A percentile compares a stretch with the other conserved stretches of the same genome.
Evolutionary conservation across 1,140 invertebrate species (phyloP).

Genomic region (Ceratoteleas bidentatus): DNA sequence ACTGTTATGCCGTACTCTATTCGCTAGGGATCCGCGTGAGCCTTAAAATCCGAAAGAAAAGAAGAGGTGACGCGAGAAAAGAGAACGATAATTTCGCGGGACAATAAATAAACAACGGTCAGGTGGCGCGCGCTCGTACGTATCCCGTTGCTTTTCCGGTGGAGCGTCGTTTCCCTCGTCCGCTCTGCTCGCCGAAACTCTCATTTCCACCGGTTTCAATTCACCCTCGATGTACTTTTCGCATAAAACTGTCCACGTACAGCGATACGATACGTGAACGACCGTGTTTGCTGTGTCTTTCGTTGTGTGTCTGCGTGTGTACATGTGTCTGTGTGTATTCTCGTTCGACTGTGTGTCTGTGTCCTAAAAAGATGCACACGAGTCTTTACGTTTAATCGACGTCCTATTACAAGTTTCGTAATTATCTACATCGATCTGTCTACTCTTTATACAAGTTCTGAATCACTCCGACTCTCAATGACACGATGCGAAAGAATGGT

Average conservation of each 20-base stretch:
- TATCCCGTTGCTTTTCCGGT: constrained; percentile 1
- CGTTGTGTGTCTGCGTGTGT: background rate
- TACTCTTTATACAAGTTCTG: constrained; percentile 75
- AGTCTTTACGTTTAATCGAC: constrained; percentile 63
- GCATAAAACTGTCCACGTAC: constrained; percentile 42
- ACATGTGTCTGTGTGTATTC: background rate
- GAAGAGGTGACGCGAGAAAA: constrained; percentile 4
- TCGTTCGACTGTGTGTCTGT: constrained; percentile 10
- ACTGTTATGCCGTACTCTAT: too few species aligned
- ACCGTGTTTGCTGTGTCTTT: background rate
- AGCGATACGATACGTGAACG: constrained; percentile 33
- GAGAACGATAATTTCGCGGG: constrained; percentile 8
- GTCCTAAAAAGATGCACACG: constrained; percentile 65
- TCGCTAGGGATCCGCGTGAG: too few species aligned
- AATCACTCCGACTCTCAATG: constrained; percentile 48
- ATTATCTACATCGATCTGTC: constrained; percentile 77
- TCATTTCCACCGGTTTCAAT: constrained; percentile 19
- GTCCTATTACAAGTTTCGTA: constrained; percentile 66
- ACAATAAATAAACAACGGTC: constrained; percentile 43
- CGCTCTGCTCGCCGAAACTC: constrained; percentile 18
- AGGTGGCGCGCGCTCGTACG: constrained; percentile 10
- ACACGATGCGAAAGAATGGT: constrained; percentile 56
- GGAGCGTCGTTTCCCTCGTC: background rate
- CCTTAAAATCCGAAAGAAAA: background rate
- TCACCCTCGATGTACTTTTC: constrained; percentile 41